These are phyloP conservation scores for Ciconia maguari DNA, from an alignment of 2,113 vertebrate genomes.

Conservation along the genomic window DNA sequence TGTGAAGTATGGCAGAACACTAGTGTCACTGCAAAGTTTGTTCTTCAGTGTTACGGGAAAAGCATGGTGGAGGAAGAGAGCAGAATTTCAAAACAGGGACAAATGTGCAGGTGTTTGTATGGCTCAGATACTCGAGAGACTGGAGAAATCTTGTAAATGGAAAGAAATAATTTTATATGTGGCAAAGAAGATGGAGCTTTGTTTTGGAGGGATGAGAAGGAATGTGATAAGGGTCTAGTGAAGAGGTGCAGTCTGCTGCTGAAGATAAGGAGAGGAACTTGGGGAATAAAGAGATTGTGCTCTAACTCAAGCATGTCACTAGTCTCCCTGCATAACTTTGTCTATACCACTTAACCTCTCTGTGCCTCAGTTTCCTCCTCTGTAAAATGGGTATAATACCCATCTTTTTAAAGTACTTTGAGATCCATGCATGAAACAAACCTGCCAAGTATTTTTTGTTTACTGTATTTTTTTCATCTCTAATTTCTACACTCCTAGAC, in stretches of 20 bases:
- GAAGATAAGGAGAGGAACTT: not conserved
- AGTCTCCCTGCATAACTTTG: slow-evolving; percentile 57
- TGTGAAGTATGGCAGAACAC: not conserved
- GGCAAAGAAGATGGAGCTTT: not conserved
- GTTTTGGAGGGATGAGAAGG: slow-evolving; percentile 13
- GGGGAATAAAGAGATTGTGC: not conserved
- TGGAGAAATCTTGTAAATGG: not conserved
- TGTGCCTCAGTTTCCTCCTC: slow-evolving; percentile 72
- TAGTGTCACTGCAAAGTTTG: not conserved
- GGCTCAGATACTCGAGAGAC: not conserved
- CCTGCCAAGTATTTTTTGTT: slow-evolving; percentile 54
- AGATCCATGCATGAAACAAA: slow-evolving; percentile 63
- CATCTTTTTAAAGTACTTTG: slow-evolving; percentile 61
- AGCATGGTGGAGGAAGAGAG: not conserved
- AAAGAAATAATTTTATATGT: not conserved
- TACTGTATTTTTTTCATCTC: slow-evolving; percentile 55
- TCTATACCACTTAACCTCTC: slow-evolving; percentile 66
- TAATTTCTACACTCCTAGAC: slow-evolving; percentile 67
- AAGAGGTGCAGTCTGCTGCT: not conserved
- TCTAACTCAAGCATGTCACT: slow-evolving; percentile 53
- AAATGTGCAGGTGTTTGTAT: not conserved
- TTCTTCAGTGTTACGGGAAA: not conserved
- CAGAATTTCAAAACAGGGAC: not conserved
- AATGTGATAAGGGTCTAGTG: not conserved
- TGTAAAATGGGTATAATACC: slow-evolving; percentile 59